Evolutionary conservation across 2,888 invertebrate species (phyloP), one percentile per base, ranked within the genome.

Genomic region (Abrostola tripartita): DNA sequence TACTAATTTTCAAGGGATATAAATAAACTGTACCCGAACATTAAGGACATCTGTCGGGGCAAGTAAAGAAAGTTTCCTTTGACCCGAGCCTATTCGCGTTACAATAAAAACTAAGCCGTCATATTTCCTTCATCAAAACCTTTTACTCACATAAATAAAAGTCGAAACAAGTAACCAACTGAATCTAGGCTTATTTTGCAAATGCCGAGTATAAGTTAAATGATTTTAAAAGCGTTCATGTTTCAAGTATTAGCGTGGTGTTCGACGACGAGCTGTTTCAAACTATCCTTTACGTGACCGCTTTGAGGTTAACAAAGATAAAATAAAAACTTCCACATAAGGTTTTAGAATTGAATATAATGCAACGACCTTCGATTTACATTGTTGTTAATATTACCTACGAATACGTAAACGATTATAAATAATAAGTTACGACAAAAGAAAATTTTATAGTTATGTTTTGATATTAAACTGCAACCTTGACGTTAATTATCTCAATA

Each of bases 51-150:
- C 86, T 88, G 88, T 83, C 74, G 83, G 77, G 71, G 61, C 74
- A 81, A 81, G 80, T 82, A 85, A 87, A 85, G 78, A 85, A 86
- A 79, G 69, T 78, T 79, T 56, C 71, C 75, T 71, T 79, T 75
- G 80, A 74, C 79, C 81, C 75, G 77, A 65, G 73, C 78, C 82
- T 81, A 84, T 86, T 83, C 83, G 73, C 79, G 81, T 86, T 83
- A 82, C 85, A 85, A 88, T 88, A 87, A 88, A 86, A 88, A 82
- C 80, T 84, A 81, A 82, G 83, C 78, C 77, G 64, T 74, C 76
- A 78, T 80, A 80, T 85, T 82, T 82, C 82, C 76, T 81, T 78
- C 78, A 68, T 76, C 73, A 76, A 69, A 77, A 78, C 75, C 77
- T 82, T 83, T 85, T 83, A 81, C 78, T 77, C 74, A 74, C 75